phyloP scores from a whole-genome alignment of 2,888 invertebrate species.

The Hemithea aestivaria region DNA sequence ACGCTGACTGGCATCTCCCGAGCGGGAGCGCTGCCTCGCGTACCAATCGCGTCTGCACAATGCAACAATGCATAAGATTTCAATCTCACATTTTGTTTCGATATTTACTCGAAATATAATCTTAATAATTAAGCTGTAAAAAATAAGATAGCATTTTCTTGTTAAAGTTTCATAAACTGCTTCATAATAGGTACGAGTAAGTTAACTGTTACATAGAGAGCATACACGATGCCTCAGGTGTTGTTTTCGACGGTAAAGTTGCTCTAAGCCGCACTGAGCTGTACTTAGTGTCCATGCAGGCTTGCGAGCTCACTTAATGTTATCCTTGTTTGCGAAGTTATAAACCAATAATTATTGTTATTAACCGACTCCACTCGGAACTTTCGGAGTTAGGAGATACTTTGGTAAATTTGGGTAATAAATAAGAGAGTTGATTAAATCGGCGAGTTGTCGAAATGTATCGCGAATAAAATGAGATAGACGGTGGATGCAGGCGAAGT shows the following conservation, averaged over 20 bases:
- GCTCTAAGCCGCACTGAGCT: constrained; percentile 64
- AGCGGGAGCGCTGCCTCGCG: constrained; percentile 62
- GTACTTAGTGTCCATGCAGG: constrained; percentile 54
- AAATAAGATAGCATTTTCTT: constrained; percentile 4
- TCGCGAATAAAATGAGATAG: constrained; percentile 40
- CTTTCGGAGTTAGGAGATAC: constrained; percentile 9
- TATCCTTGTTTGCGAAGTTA: constrained; percentile 48
- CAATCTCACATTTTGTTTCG: constrained; percentile 62
- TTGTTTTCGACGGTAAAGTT: constrained; percentile 64
- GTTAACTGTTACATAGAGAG: constrained; percentile 43
- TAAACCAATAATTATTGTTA: constrained; percentile 42
- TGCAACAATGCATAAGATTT: constrained; percentile 75
- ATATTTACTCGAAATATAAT: constrained; percentile 26
- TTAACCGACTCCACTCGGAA: constrained; percentile 21
- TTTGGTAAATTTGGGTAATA: constrained; percentile 9
- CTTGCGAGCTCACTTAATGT: constrained; percentile 54
- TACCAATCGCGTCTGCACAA: constrained; percentile 68
- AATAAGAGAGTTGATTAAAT: constrained; percentile 10
- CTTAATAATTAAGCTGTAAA: constrained; percentile 7
- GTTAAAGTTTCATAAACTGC: constrained; percentile 13
- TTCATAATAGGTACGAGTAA: constrained; percentile 19
- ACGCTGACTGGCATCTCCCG: constrained; percentile 72
- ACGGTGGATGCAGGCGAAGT: constrained; percentile 47
- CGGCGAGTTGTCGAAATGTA: constrained; percentile 6
- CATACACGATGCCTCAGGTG: constrained; percentile 58